These are phyloP conservation scores for Grallaria varia DNA, from an alignment of 2,113 vertebrate genomes.

Conservation along the genomic window DNA sequence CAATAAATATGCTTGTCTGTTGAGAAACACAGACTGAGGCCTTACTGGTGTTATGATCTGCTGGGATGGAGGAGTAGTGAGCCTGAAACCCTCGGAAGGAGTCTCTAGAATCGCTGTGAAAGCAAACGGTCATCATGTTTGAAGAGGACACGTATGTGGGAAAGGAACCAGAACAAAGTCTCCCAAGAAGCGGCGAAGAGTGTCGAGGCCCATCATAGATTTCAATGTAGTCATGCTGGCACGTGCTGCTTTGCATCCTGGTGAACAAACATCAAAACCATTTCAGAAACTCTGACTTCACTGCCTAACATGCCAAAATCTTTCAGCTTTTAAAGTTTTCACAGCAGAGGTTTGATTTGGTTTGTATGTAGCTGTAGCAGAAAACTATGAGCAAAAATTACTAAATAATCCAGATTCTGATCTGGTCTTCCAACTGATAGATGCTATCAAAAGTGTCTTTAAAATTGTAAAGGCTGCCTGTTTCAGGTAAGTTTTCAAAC, in stretches of 20 bases:
- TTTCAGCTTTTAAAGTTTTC: background rate
- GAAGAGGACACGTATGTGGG: slow-evolving; percentile 62
- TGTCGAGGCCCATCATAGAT: slow-evolving; percentile 69
- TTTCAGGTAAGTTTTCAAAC: background rate
- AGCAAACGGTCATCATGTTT: slow-evolving; percentile 70
- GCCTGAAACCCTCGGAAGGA: slow-evolving; percentile 62
- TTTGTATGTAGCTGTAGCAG: background rate
- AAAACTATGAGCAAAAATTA: background rate
- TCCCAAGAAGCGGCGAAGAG: slow-evolving; percentile 54
- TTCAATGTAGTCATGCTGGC: slow-evolving; percentile 65
- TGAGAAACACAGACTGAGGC: background rate
- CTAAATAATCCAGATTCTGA: background rate
- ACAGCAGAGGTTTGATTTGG: background rate
- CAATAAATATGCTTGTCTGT: background rate
- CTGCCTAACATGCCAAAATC: background rate
- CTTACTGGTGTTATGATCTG: slow-evolving; percentile 65
- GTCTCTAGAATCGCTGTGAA: slow-evolving; percentile 23
- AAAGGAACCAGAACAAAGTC: slow-evolving; percentile 52
- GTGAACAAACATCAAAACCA: background rate
- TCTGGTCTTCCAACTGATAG: background rate
- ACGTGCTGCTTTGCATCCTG: slow-evolving; percentile 54
- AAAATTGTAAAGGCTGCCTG: background rate
- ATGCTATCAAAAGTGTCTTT: background rate
- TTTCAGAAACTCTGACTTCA: background rate
- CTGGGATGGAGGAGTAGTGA: slow-evolving; percentile 47